A percentile compares a stretch with the other conserved stretches of the same genome.
Evolutionary conservation across 2,797 vertebrate genomes (phyloP).

Genomic region (Cynodonichthys magdalenae): DNA sequence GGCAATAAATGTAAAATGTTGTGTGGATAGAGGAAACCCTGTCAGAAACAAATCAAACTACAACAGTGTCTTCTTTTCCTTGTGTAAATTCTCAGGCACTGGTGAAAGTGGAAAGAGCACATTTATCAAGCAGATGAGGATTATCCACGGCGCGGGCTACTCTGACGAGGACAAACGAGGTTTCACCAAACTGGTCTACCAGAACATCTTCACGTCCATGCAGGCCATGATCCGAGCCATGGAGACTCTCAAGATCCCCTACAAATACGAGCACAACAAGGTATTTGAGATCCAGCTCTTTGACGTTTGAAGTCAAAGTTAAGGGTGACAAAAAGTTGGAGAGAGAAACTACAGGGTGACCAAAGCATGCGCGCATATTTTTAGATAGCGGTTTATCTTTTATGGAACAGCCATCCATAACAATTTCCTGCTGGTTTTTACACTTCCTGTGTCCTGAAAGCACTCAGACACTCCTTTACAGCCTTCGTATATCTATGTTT

Average conservation of each 20-base stretch:
- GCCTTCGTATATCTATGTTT: conserved; percentile 35
- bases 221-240: conserved; percentile 93
- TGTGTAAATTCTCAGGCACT: conserved; percentile 81
- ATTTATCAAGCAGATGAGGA: conserved; percentile 97
- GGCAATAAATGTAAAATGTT: no score
- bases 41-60: background rate
- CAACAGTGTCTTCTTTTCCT: conserved; percentile 1
- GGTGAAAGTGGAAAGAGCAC: conserved; percentile 97
- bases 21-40: no score
- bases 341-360: conserved; percentile 11
- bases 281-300: conserved; percentile 68
- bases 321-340: conserved; percentile 13
- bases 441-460: conserved; percentile 67
- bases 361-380: conserved; percentile 41
- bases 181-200: conserved; percentile 94
- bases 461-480: conserved; percentile 21
- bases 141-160: conserved; percentile 94
- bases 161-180: conserved; percentile 93
- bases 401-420: conserved; percentile 67
- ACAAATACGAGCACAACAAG: conserved; percentile 95
- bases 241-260: conserved; percentile 94
- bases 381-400: conserved; percentile 68
- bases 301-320: background rate
- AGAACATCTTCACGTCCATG: conserved; percentile 97
- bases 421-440: conserved; percentile 70